Evolutionary conservation across 2,888 invertebrate genomes (phyloP).

Genomic region (Troilus luridus): DNA sequence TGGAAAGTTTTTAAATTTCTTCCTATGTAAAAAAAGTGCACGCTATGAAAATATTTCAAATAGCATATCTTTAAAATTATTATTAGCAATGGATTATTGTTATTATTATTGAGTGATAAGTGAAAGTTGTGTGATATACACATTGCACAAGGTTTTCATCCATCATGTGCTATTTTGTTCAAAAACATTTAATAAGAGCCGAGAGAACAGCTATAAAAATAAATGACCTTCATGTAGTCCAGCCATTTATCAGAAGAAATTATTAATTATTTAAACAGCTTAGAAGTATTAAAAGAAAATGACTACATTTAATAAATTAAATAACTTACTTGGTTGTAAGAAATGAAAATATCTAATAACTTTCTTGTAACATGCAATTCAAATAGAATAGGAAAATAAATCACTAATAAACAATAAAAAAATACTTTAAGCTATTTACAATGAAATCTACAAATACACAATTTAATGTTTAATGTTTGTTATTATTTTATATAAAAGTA

Average conservation of each 20-base stretch:
- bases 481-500: background rate
- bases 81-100: too few relatives aligned
- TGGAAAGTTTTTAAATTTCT: too few relatives aligned
- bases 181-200: background rate
- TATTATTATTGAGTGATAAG: too few relatives aligned
- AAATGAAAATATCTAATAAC: background rate
- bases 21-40: too few relatives aligned
- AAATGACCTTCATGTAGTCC: constrained; percentile 11
- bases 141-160: background rate
- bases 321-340: background rate
- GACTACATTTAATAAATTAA: background rate
- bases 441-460: too few relatives aligned
- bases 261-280: background rate
- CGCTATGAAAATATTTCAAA: too few relatives aligned
- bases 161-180: background rate
- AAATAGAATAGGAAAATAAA: background rate
- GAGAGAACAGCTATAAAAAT: background rate
- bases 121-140: background rate
- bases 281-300: background rate
- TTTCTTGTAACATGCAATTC: background rate
- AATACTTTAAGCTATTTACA: background rate
- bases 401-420: background rate
- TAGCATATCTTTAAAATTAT: too few relatives aligned
- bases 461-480: background rate
- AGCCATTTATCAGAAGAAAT: background rate